Conservation (phyloP, 1,140 invertebrate genomes). For the Papilio helenus region DNA sequence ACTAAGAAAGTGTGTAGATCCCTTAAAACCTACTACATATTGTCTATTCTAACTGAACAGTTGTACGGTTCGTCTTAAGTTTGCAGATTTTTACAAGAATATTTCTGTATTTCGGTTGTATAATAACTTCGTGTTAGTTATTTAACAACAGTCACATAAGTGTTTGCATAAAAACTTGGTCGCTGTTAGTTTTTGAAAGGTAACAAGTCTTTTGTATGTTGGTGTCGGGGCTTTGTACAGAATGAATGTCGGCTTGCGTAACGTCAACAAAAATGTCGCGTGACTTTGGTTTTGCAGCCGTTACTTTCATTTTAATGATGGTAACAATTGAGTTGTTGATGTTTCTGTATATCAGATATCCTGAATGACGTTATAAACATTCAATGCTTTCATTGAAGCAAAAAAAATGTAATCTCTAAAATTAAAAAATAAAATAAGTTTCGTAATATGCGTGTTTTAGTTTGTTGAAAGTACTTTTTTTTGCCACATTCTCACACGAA, state of each 20-base stretch:
- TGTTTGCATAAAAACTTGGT: constrained; percentile 18
- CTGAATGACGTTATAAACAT: not conserved
- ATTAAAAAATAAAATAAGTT: not conserved
- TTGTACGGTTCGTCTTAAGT: no score
- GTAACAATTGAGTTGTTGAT: not conserved
- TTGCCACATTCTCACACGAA: no score
- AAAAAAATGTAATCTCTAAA: not conserved
- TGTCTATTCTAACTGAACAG: no score
- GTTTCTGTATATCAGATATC: not conserved
- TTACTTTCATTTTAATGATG: constrained; percentile 1
- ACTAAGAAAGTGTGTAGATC: no score
- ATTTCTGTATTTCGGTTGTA: not conserved
- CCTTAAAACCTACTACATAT: no score
- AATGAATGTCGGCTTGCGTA: not conserved
- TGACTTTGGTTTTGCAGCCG: not conserved
- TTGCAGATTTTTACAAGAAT: not conserved
- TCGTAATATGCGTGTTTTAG: not conserved
- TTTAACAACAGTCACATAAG: not conserved
- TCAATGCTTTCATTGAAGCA: not conserved
- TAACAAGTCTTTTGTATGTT: not conserved
- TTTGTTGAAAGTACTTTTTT: not conserved
- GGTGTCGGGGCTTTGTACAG: not conserved
- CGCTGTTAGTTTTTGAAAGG: constrained; percentile 6
- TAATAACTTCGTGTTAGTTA: not conserved
- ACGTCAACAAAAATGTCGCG: constrained; percentile 9